phyloP scores from a whole-genome alignment of 92 coral and sea anemone genomes.

The Palythoa grandis region DNA sequence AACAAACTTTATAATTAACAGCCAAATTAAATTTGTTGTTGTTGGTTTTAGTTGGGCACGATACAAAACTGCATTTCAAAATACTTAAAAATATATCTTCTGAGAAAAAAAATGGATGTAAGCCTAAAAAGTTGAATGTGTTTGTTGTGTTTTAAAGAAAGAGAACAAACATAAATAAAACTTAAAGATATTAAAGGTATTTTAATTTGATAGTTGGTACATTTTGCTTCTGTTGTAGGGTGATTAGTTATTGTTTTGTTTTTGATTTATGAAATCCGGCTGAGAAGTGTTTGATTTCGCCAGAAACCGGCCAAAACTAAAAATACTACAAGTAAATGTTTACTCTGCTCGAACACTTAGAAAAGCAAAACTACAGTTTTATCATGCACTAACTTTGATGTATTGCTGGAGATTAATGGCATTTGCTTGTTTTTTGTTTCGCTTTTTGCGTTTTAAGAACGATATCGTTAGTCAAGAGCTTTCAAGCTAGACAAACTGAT shows the following conservation, averaged over 20 bases:
- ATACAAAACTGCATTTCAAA: background rate
- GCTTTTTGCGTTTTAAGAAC: background rate
- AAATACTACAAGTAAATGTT: background rate
- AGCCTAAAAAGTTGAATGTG: no score
- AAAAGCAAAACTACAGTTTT: background rate
- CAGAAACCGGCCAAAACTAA: background rate
- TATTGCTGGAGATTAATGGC: background rate
- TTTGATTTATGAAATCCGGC: background rate
- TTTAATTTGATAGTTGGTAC: no score
- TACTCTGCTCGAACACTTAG: background rate
- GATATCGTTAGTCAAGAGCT: background rate
- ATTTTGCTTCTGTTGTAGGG: no score
- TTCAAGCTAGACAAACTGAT: background rate
- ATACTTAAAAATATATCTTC: no score
- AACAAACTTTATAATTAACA: constrained; percentile 8
- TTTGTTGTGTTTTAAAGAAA: no score
- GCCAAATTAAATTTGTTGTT: background rate
- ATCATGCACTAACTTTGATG: background rate
- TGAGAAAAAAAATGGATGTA: no score
- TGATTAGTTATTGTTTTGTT: no score
- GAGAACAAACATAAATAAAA: no score
- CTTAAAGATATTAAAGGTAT: no score
- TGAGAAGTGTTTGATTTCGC: background rate
- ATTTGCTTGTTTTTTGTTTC: background rate
- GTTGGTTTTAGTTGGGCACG: background rate